phyloP scores from a whole-genome alignment of 2,113 vertebrate genomes.

The Pseudorectes ferrugineus region DNA sequence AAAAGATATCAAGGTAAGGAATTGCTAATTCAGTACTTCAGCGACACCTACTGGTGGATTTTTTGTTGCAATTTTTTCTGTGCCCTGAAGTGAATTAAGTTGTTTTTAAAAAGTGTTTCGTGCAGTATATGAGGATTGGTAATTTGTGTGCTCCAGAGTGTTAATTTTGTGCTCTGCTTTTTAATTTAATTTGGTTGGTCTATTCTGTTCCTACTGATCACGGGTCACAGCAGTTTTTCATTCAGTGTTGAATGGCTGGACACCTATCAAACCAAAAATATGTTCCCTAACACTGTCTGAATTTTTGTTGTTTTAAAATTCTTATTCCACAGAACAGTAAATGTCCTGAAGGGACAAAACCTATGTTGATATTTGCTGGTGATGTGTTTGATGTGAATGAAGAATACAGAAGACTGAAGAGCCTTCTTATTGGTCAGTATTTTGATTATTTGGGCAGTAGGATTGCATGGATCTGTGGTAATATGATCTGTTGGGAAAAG shows the following conservation, averaged over 20 bases:
- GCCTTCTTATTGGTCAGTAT: slow-evolving; percentile 83
- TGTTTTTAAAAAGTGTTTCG: neutral
- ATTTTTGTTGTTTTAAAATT: neutral
- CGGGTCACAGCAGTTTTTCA: neutral
- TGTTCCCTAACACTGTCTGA: neutral
- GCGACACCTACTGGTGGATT: slow-evolving; percentile 28
- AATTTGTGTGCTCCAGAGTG: neutral
- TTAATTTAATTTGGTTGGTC: neutral
- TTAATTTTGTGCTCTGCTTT: neutral
- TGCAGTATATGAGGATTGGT: neutral
- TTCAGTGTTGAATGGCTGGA: neutral
- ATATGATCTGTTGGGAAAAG: neutral
- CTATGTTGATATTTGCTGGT: slow-evolving; percentile 93
- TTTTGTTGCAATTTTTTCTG: neutral
- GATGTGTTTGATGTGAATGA: slow-evolving; percentile 84
- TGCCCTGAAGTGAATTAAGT: neutral
- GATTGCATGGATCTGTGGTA: neutral
- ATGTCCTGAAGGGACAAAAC: slow-evolving; percentile 92
- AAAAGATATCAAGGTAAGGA: slow-evolving; percentile 87
- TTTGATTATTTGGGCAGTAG: neutral
- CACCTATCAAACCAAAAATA: neutral
- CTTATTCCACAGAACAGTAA: slow-evolving; percentile 76
- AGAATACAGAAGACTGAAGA: slow-evolving; percentile 86
- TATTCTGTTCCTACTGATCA: neutral
- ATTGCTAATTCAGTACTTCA: neutral